Conservation (phyloP, 2,888 invertebrate species). For the Lydus trimaculatus region DNA sequence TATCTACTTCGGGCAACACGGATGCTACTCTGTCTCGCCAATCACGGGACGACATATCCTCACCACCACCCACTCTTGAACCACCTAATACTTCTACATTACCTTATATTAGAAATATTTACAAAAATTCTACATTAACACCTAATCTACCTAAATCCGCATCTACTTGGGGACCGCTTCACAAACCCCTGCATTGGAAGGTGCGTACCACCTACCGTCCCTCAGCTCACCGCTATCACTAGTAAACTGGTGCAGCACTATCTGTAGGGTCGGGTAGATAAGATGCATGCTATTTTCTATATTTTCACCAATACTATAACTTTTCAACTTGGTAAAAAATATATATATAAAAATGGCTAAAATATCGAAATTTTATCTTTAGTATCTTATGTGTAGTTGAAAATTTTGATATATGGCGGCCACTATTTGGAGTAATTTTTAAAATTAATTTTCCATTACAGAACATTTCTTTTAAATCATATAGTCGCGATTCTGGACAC, state of each 20-base stretch:
- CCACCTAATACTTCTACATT: slow-evolving; percentile 60
- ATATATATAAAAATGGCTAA: background rate
- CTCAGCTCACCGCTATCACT: background rate
- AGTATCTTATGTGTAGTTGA: background rate
- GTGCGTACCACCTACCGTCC: slow-evolving; percentile 58
- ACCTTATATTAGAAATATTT: slow-evolving; percentile 61
- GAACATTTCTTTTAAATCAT: slow-evolving; percentile 88
- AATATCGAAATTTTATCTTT: background rate
- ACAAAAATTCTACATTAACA: slow-evolving; percentile 57
- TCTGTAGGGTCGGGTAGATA: background rate
- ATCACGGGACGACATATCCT: slow-evolving; percentile 47
- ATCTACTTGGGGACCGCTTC: slow-evolving; percentile 70
- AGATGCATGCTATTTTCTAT: background rate
- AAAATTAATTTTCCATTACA: slow-evolving; percentile 59
- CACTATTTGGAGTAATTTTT: background rate
- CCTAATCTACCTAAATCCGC: slow-evolving; percentile 68
- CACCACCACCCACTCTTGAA: slow-evolving; percentile 54
- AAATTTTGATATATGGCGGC: background rate
- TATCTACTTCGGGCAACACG: slow-evolving; percentile 59
- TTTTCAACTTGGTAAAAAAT: background rate
- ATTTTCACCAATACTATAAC: background rate
- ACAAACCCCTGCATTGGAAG: slow-evolving; percentile 71
- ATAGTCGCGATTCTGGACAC: slow-evolving; percentile 70
- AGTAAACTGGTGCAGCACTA: background rate
- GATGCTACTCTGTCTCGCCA: slow-evolving; percentile 60